phyloP scores from a whole-genome alignment of 2,797 vertebrate species.

The Ambastaia sidthimunki region DNA sequence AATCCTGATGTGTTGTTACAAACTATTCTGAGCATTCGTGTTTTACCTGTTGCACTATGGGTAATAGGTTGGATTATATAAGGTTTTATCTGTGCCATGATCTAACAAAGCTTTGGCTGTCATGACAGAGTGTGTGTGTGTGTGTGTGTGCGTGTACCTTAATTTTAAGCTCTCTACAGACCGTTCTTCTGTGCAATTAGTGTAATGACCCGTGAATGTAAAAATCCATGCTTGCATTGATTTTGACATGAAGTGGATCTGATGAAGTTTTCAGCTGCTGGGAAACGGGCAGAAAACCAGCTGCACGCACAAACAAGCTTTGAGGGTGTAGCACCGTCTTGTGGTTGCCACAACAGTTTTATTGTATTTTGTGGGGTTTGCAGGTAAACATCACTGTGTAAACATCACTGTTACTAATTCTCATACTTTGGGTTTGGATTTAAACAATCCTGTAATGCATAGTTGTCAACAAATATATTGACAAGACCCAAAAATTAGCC shows the following conservation, averaged over 20 bases:
- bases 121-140: background rate
- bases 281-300: constrained; percentile 23
- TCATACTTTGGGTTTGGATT: no score
- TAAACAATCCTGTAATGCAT: no score
- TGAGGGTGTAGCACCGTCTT: background rate
- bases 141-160: constrained; percentile 26
- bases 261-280: constrained; percentile 43
- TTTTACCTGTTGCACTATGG: background rate
- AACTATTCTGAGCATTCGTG: background rate
- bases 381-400: background rate
- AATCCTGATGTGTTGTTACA: background rate
- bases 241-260: constrained; percentile 49
- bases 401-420: no score
- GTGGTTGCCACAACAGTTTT: background rate
- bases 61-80: constrained; percentile 7
- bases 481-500: no score
- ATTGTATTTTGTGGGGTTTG: background rate
- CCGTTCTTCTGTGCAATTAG: constrained; percentile 50
- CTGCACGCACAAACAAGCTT: background rate
- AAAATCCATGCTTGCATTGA: constrained; percentile 57
- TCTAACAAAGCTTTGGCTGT: background rate
- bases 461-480: no score
- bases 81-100: background rate
- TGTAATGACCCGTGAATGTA: constrained; percentile 51
- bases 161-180: constrained; percentile 33